Conservation (phyloP, 2,888 invertebrate species). For the Unio pictorum region DNA sequence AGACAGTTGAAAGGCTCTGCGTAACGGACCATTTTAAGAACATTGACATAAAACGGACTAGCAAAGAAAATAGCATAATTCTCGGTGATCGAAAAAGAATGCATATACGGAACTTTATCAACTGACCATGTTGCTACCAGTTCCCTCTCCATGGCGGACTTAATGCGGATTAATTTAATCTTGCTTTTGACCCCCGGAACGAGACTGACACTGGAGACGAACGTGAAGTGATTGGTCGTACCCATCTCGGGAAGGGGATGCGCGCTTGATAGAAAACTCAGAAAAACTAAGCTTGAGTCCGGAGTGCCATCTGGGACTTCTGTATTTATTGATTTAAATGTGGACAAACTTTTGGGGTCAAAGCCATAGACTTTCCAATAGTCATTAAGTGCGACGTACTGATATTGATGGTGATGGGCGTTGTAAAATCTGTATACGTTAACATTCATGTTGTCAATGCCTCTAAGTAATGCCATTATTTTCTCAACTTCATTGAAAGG, state of each 20-base stretch:
- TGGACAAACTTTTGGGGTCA: slow-evolving; percentile 24
- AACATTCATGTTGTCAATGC: slow-evolving; percentile 67
- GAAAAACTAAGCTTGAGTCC: slow-evolving; percentile 26
- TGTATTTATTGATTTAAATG: slow-evolving; percentile 19
- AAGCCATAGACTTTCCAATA: slow-evolving; percentile 64
- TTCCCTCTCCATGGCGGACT: slow-evolving; percentile 46
- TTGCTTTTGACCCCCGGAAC: slow-evolving; percentile 47
- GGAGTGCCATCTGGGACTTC: slow-evolving; percentile 19
- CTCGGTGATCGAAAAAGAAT: slow-evolving; percentile 61
- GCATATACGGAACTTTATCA: slow-evolving; percentile 64
- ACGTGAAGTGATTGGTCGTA: slow-evolving; percentile 53
- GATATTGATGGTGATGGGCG: slow-evolving; percentile 5
- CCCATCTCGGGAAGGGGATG: slow-evolving; percentile 64
- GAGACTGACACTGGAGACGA: slow-evolving; percentile 54
- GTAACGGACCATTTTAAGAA: slow-evolving; percentile 49
- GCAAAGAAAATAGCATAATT: slow-evolving; percentile 61
- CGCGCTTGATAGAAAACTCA: slow-evolving; percentile 63
- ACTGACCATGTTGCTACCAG: slow-evolving; percentile 54
- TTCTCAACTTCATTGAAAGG: slow-evolving; percentile 50
- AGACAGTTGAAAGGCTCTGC: slow-evolving; percentile 56
- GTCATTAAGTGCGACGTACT: slow-evolving; percentile 60
- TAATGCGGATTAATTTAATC: slow-evolving; percentile 55
- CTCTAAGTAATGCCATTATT: slow-evolving; percentile 50
- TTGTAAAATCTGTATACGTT: slow-evolving; percentile 52
- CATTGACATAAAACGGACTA: slow-evolving; percentile 61